Evolutionary conservation across 2,888 invertebrate species (phyloP).

Genomic region (Chironomus riparius): DNA sequence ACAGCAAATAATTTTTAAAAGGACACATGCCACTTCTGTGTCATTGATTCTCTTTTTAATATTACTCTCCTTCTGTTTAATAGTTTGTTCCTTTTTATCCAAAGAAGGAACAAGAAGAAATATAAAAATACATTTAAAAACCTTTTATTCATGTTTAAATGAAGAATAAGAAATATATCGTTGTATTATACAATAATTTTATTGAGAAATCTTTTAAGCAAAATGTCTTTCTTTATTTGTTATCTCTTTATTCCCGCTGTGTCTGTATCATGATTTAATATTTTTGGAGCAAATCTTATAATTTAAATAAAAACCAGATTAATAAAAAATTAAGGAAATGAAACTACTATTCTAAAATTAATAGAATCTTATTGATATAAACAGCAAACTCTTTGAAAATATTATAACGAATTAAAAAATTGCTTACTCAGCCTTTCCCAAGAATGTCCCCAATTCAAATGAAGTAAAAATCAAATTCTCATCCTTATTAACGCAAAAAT

Average conservation of each 20-base stretch:
- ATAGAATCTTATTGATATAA: too few species aligned
- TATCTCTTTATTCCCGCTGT: background rate
- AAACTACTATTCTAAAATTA: too few species aligned
- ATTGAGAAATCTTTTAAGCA: slow-evolving; percentile 8
- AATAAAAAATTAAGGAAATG: too few species aligned
- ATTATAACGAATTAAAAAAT: too few species aligned
- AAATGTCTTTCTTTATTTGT: background rate
- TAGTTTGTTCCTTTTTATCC: background rate
- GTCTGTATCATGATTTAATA: background rate
- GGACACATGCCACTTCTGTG: slow-evolving; percentile 21
- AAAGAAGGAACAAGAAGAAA: background rate
- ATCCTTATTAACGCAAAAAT: slow-evolving; percentile 19
- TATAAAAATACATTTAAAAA: background rate
- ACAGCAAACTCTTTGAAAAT: too few species aligned
- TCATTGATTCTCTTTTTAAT: background rate
- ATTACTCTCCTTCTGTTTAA: background rate
- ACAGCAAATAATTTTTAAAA: background rate
- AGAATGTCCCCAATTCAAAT: background rate
- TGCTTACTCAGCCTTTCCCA: too few species aligned
- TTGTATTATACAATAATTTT: slow-evolving; percentile 18
- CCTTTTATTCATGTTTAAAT: background rate
- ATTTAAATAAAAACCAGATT: too few species aligned
- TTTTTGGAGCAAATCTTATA: background rate
- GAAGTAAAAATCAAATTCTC: background rate
- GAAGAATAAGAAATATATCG: slow-evolving; percentile 16